Evolutionary conservation across 2,888 invertebrate genomes (phyloP).

Genomic region (Agrotis ipsilon): DNA sequence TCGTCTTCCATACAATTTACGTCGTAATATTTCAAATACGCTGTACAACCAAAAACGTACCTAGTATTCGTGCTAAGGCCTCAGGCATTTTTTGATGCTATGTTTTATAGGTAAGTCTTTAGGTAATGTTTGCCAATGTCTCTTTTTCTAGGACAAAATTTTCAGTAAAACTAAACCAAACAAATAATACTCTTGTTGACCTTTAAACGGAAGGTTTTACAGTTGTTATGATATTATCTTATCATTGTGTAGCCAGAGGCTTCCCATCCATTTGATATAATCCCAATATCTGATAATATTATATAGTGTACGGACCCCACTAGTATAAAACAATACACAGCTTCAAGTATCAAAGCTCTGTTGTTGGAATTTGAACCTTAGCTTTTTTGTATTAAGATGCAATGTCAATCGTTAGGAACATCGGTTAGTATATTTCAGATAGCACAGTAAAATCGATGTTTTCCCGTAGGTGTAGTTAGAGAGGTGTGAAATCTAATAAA

Average conservation of each 20-base stretch:
- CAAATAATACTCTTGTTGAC: conserved; percentile 14
- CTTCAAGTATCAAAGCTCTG: background rate
- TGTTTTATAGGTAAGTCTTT: too few species aligned
- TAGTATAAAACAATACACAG: background rate
- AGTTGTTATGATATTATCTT: conserved; percentile 31
- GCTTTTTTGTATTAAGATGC: fast-evolving
- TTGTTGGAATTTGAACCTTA: conserved; percentile 3
- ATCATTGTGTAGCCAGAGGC: conserved; percentile 20
- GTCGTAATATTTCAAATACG: too few species aligned
- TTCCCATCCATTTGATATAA: conserved; percentile 38
- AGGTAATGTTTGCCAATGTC: too few species aligned
- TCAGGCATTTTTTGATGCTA: too few species aligned
- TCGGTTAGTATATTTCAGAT: conserved; percentile 14
- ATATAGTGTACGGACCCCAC: conserved; percentile 10
- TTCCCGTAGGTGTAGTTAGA: conserved; percentile 42
- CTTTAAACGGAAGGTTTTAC: conserved; percentile 22
- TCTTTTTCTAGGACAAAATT: background rate
- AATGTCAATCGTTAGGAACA: background rate
- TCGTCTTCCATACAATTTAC: too few species aligned
- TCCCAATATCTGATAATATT: conserved; percentile 38
- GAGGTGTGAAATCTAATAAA: conserved; percentile 55
- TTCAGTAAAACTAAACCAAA: background rate
- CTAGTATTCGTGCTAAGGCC: too few species aligned
- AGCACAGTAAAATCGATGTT: conserved; percentile 6
- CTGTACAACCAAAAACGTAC: too few species aligned